A percentile compares a stretch with the other conserved stretches of the same genome.
These are phyloP conservation scores for Sinocyclocheilus anophthalmus DNA, from an alignment of 2,113 vertebrate genomes.

Conservation along the genomic window DNA sequence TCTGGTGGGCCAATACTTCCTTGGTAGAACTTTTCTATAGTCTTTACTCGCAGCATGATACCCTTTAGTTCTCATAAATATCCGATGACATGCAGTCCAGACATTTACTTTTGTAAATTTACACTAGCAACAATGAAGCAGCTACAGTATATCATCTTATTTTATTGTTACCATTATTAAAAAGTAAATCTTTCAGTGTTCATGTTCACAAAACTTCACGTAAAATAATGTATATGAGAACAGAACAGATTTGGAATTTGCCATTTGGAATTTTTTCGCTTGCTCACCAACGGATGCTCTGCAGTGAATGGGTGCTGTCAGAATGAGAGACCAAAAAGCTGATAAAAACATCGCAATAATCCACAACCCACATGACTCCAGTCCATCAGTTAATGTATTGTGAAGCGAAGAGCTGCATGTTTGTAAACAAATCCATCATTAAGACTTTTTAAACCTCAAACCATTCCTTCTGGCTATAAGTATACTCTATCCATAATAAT, in stretches of 20 bases:
- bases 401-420: background rate
- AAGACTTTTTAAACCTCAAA: too few relatives aligned
- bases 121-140: background rate
- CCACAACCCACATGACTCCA: background rate
- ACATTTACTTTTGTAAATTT: background rate
- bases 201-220: background rate
- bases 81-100: background rate
- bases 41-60: constrained; percentile 12
- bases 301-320: background rate
- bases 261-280: too few relatives aligned
- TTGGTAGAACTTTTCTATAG: background rate
- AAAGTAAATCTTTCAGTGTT: background rate
- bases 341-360: background rate
- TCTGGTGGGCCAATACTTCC: constrained; percentile 40
- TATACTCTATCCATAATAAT: background rate
- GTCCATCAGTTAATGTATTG: background rate
- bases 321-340: background rate
- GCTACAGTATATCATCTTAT: background rate
- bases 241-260: background rate
- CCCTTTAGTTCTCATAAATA: constrained; percentile 35
- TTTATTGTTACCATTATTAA: background rate
- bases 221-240: too few relatives aligned
- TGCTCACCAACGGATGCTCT: too few relatives aligned
- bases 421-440: too few relatives aligned
- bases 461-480: too few relatives aligned